These are phyloP conservation scores for Galerucella calmariensis DNA, from an alignment of 2,888 invertebrate genomes.

Conservation along the genomic window DNA sequence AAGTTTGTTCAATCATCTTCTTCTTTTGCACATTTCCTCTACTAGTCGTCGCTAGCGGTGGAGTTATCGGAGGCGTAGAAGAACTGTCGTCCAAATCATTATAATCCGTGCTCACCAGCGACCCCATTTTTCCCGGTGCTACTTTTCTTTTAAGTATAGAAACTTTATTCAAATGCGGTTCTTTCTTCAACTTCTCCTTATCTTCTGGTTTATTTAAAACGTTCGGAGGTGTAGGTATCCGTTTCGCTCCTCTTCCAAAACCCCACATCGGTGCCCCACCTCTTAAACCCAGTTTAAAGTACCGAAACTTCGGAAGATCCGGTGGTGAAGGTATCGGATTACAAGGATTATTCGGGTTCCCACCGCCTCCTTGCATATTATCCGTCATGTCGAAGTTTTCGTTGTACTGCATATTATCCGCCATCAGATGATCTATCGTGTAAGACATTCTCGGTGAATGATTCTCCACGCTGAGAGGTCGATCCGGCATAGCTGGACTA, in stretches of 20 bases:
- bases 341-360: constrained; percentile 68
- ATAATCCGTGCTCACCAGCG: constrained; percentile 70
- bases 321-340: constrained; percentile 71
- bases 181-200: constrained; percentile 62
- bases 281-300: constrained; percentile 71
- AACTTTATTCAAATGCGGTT: constrained; percentile 67
- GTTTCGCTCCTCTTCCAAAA: constrained; percentile 63
- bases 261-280: constrained; percentile 78
- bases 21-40: constrained; percentile 53
- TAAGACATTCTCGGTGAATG: constrained; percentile 64
- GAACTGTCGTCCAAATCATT: constrained; percentile 71
- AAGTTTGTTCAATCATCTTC: constrained; percentile 52
- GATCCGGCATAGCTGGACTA: constrained; percentile 69
- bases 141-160: constrained; percentile 71
- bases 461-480: constrained; percentile 72
- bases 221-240: constrained; percentile 58
- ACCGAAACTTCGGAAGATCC: constrained; percentile 70
- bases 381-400: constrained; percentile 56
- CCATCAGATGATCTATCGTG: constrained; percentile 46
- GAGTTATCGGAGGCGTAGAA: constrained; percentile 69
- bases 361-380: constrained; percentile 62
- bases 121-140: constrained; percentile 62
- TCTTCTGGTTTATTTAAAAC: constrained; percentile 38
- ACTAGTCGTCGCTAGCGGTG: constrained; percentile 61
- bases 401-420: constrained; percentile 41